A percentile compares a stretch with the other conserved stretches of the same genome.
Evolutionary conservation across 2,888 invertebrate genomes (phyloP).

Genomic region (Chymomyza amoena): DNA sequence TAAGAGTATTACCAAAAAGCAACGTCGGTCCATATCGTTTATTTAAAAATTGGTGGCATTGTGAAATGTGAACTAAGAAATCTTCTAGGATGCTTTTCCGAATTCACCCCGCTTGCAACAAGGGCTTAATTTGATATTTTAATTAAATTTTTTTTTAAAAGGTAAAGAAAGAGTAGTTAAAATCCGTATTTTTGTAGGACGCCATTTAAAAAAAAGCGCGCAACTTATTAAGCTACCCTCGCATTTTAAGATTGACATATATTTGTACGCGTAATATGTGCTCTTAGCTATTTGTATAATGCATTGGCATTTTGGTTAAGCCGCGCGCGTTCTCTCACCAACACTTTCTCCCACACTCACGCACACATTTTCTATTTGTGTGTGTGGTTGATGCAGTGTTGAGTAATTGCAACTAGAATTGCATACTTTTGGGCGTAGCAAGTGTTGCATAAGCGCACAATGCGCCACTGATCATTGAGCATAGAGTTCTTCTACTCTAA

Average conservation of each 20-base stretch:
- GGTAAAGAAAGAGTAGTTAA: no score
- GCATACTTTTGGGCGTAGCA: constrained; percentile 19
- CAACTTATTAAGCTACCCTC: no score
- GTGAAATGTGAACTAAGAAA: no score
- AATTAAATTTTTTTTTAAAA: no score
- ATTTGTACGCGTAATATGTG: not conserved
- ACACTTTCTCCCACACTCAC: not conserved
- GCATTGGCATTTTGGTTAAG: not conserved
- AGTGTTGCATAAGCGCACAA: not conserved
- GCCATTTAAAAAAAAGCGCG: no score
- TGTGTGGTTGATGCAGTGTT: not conserved
- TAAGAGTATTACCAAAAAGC: no score
- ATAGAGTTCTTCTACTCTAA: constrained; percentile 31
- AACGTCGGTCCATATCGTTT: no score
- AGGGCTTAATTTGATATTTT: no score
- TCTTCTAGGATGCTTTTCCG: no score
- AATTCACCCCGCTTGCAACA: no score
- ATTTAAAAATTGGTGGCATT: no score
- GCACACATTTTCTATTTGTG: not conserved
- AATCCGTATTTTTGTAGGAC: no score
- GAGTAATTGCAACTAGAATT: constrained; percentile 11
- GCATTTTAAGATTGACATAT: not conserved
- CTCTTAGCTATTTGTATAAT: constrained; percentile 19
- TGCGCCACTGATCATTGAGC: not conserved
- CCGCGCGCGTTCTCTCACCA: not conserved